These are phyloP conservation scores for Agrotis segetum DNA, from an alignment of 2,888 invertebrate species.

Conservation along the genomic window DNA sequence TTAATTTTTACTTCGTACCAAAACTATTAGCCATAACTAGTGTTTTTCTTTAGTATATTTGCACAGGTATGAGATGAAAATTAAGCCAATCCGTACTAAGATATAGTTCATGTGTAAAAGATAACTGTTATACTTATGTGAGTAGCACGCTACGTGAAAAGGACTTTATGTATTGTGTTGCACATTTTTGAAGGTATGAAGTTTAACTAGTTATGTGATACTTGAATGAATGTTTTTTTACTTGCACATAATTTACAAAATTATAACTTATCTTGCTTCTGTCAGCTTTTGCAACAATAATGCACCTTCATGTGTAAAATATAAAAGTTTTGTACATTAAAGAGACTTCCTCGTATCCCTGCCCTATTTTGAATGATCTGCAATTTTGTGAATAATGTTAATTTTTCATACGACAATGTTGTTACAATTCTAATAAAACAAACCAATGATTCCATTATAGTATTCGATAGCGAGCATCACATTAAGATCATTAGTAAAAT, in stretches of 20 bases:
- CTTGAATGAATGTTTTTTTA: not conserved
- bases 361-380: not conserved
- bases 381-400: not conserved
- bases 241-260: not conserved
- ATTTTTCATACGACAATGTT: slow-evolving; percentile 3
- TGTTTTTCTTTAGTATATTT: not conserved
- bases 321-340: not conserved
- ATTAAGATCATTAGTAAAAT: slow-evolving; percentile 22
- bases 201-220: not conserved
- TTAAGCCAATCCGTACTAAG: not conserved
- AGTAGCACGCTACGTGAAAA: not conserved
- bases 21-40: not conserved
- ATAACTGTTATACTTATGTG: not conserved
- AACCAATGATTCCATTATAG: slow-evolving; percentile 21
- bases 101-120: not conserved
- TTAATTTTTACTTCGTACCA: not conserved
- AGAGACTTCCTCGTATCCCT: not conserved
- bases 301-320: not conserved
- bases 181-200: not conserved
- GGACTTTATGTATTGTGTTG: not conserved
- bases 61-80: not conserved
- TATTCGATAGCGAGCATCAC: slow-evolving; percentile 40
- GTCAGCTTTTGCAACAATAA: not conserved
- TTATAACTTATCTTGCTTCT: not conserved
- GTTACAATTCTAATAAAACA: slow-evolving; percentile 45